These are phyloP conservation scores for Orthonychiurus folsomi DNA, from an alignment of 2,888 invertebrate species.

Conservation along the genomic window DNA sequence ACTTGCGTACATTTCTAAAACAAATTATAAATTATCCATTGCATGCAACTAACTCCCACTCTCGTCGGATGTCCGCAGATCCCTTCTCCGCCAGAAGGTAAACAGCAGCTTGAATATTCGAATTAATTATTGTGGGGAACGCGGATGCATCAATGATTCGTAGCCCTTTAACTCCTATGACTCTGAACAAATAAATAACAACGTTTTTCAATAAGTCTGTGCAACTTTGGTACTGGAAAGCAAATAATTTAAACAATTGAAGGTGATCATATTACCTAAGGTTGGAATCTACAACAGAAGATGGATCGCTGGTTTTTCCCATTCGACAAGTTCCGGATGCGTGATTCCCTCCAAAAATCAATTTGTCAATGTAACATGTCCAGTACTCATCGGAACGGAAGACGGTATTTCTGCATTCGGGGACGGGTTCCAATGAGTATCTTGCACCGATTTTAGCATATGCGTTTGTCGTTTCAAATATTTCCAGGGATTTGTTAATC, in stretches of 20 bases:
- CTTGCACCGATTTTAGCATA: neutral
- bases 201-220: neutral
- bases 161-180: neutral
- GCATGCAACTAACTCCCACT: too few species aligned
- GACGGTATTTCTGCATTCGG: neutral
- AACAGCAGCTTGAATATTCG: slow-evolving; percentile 6
- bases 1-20: too few species aligned
- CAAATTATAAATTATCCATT: too few species aligned
- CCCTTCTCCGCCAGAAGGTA: neutral
- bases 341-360: neutral
- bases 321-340: slow-evolving; percentile 6
- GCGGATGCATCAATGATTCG: neutral
- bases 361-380: neutral
- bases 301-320: neutral
- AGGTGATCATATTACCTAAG: neutral
- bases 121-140: neutral
- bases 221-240: neutral
- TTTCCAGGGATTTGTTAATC: slow-evolving; percentile 4
- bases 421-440: neutral
- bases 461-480: slow-evolving; percentile 2
- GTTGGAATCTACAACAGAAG: neutral
- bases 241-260: too few species aligned
- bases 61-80: neutral
- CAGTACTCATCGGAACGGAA: neutral
- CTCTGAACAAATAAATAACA: slow-evolving; percentile 4